Evolutionary conservation across 2,797 vertebrate species (phyloP).

Genomic region (Pseudomugil gertrudae): DNA sequence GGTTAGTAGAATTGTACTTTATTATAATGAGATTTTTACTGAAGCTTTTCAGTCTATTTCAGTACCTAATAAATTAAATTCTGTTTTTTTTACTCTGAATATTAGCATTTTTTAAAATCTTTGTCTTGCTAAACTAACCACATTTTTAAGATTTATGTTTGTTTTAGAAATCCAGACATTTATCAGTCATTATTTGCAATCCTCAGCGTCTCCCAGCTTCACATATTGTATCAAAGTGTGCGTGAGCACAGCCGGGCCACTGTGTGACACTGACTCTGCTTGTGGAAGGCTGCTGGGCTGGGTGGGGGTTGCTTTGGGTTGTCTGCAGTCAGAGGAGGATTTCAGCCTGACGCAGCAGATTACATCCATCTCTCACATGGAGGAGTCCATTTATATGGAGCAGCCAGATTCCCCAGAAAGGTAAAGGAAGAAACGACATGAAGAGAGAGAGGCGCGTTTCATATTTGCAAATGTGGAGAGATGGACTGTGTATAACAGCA

Average conservation of each 20-base stretch:
- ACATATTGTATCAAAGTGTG: slow-evolving; percentile 42
- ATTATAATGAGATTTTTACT: not conserved
- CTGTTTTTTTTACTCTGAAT: no score
- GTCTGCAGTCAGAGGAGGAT: slow-evolving; percentile 86
- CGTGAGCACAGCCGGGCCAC: slow-evolving; percentile 54
- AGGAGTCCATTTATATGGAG: slow-evolving; percentile 91
- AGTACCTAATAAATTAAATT: no score
- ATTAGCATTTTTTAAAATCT: no score
- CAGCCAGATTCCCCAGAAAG: slow-evolving; percentile 83
- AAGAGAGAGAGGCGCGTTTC: not conserved
- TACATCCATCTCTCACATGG: slow-evolving; percentile 84
- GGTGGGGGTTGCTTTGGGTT: slow-evolving; percentile 82
- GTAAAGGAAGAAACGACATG: slow-evolving; percentile 79
- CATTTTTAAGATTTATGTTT: not conserved
- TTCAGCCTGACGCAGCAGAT: slow-evolving; percentile 88
- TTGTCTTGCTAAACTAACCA: no score
- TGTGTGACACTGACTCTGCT: slow-evolving; percentile 75
- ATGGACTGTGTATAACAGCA: not conserved
- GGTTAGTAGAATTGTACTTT: not conserved
- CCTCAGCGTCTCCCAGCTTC: slow-evolving; percentile 31
- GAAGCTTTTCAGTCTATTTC: not conserved
- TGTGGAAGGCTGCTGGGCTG: slow-evolving; percentile 84
- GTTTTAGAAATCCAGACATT: not conserved
- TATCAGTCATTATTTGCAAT: not conserved
- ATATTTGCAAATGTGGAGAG: not conserved